These are phyloP conservation scores for Hoplias malabaricus DNA, from an alignment of 2,113 vertebrate species.

Conservation along the genomic window DNA sequence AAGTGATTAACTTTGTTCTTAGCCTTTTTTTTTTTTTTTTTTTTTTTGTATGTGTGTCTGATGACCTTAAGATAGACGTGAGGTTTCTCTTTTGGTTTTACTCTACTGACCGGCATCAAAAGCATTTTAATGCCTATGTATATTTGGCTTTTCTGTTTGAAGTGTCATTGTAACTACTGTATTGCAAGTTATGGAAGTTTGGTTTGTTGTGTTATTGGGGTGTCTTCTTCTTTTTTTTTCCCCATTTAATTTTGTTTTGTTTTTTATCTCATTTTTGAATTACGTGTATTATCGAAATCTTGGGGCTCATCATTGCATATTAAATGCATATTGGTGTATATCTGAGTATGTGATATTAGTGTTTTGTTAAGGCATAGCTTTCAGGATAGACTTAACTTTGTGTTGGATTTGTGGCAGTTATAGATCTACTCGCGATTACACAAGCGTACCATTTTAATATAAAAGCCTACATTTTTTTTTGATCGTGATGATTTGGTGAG, in stretches of 20 bases:
- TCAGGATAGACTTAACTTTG: conserved; percentile 84
- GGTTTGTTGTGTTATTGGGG: conserved; percentile 78
- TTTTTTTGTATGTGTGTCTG: conserved; percentile 86
- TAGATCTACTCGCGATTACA: background rate
- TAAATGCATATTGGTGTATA: conserved; percentile 85
- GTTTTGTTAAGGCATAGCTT: conserved; percentile 81
- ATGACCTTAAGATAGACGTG: conserved; percentile 87
- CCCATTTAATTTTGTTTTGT: conserved; percentile 50
- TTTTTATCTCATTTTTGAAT: conserved; percentile 88
- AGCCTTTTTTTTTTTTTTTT: conserved; percentile 88
- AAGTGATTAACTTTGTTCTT: conserved; percentile 91
- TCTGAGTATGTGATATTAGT: conserved; percentile 83
- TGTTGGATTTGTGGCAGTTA: conserved; percentile 8
- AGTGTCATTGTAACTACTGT: conserved; percentile 99
- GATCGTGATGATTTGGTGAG: background rate
- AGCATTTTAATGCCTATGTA: conserved; percentile 74
- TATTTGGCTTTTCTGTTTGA: conserved; percentile 92
- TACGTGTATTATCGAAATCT: conserved; percentile 79
- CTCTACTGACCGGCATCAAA: conserved; percentile 66
- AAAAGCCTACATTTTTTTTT: background rate
- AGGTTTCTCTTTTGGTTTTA: conserved; percentile 60
- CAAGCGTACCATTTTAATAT: background rate
- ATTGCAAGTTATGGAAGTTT: conserved; percentile 88
- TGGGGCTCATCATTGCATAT: conserved; percentile 90
- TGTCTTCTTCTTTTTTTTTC: conserved; percentile 7